These are phyloP conservation scores for Phenacoccus solenopsis DNA, from an alignment of 1,140 invertebrate species.

Conservation along the genomic window DNA sequence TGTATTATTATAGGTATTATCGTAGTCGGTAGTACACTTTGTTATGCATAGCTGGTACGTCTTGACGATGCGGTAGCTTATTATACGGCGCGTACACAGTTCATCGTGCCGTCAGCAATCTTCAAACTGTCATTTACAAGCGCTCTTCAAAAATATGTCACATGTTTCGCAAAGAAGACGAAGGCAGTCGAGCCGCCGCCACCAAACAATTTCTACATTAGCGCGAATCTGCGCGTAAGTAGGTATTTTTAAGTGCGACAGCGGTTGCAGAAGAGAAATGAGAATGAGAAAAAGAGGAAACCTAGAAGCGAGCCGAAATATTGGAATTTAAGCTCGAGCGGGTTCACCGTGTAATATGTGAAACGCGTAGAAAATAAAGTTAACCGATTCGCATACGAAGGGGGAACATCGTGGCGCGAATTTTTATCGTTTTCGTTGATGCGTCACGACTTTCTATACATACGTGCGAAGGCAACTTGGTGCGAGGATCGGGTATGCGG, in stretches of 20 bases:
- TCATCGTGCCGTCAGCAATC: neutral
- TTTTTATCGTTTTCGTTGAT: neutral
- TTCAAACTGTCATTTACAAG: neutral
- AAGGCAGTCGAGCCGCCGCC: no score
- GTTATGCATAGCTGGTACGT: neutral
- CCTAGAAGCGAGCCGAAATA: no score
- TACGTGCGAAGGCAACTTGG: neutral
- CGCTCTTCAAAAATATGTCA: conserved; percentile 1
- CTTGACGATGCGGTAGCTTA: no score
- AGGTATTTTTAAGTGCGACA: neutral
- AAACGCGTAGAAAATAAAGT: neutral
- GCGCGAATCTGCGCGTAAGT: neutral
- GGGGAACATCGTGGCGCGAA: neutral
- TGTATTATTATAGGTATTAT: neutral
- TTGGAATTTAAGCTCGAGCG: no score
- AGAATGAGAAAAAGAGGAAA: no score
- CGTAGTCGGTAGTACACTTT: no score
- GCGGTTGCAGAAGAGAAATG: no score
- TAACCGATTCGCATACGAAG: neutral
- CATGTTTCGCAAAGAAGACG: no score
- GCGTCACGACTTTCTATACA: neutral
- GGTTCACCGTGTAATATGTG: no score
- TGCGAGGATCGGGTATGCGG: neutral
- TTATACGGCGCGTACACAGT: neutral
- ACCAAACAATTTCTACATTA: neutral